Conservation (phyloP, 2,888 invertebrate species). For the Drosophila bunnanda region DNA sequence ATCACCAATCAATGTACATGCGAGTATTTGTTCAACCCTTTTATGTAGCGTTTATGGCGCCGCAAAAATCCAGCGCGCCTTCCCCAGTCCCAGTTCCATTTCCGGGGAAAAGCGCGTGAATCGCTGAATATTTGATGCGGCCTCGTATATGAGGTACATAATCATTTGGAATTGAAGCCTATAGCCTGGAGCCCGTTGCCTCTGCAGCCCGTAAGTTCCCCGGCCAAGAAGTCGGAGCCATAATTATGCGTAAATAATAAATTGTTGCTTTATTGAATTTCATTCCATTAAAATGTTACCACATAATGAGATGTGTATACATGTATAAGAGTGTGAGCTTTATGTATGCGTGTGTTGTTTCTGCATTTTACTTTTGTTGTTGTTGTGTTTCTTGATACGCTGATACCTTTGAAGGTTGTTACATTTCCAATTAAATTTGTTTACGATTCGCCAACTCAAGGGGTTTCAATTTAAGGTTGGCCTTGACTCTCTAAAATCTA, state of each 20-base stretch:
- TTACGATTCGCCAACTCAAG: constrained; percentile 4
- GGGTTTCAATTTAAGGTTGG: background rate
- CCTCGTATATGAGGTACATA: background rate
- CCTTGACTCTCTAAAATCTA: background rate
- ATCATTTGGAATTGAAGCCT: constrained; percentile 1
- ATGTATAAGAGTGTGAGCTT: constrained; percentile 25
- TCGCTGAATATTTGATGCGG: constrained; percentile 22
- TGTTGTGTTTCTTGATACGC: background rate
- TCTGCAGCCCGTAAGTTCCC: background rate
- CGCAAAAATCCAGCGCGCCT: background rate
- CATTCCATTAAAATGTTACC: constrained; percentile 71
- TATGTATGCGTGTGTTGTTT: constrained; percentile 11
- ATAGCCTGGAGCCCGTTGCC: background rate
- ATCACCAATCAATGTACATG: background rate
- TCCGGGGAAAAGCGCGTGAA: constrained; percentile 17
- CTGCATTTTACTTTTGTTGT: background rate
- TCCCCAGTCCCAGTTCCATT: background rate
- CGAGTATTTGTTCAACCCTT: too few species aligned
- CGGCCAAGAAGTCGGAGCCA: constrained; percentile 4
- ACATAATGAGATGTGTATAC: constrained; percentile 54
- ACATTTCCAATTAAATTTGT: constrained; percentile 10
- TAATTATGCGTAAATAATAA: constrained; percentile 71
- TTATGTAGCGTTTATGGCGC: background rate
- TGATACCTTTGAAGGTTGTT: constrained; percentile 25
- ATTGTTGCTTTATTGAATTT: constrained; percentile 71